A percentile compares a stretch with the other conserved stretches of the same genome.
Conservation (phyloP, 2,797 vertebrate genomes). For the Pseudochirops cupreus region DNA sequence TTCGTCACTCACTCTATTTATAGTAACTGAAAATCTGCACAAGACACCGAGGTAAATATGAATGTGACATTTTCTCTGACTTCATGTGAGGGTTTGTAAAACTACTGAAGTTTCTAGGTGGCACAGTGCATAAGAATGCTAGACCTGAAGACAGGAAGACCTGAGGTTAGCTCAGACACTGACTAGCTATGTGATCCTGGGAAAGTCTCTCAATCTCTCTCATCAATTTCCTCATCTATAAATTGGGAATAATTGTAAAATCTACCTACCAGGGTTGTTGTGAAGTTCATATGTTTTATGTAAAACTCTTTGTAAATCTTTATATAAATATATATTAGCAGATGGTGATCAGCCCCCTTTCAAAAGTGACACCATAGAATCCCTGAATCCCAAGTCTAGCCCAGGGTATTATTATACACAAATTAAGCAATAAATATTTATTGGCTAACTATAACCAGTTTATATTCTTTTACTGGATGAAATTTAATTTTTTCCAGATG, state of each 20-base stretch:
- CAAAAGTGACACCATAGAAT: not conserved
- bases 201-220: not conserved
- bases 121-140: not conserved
- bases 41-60: not conserved
- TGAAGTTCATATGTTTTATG: not conserved
- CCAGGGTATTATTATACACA: not conserved
- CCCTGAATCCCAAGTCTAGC: conserved; percentile 11
- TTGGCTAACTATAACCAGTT: not conserved
- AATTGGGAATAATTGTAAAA: not conserved
- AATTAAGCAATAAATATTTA: not conserved
- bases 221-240: not conserved
- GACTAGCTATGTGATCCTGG: not conserved
- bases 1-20: not conserved
- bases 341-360: conserved; percentile 31
- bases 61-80: not conserved
- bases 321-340: conserved; percentile 11
- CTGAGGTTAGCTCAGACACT: not conserved
- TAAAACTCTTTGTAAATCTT: not conserved
- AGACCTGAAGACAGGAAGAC: not conserved
- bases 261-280: not conserved
- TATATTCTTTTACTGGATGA: not conserved
- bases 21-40: not conserved
- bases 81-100: not conserved
- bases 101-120: not conserved
- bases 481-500: conserved; percentile 26